Base-by-base conservation (phyloP, 2,797 vertebrate species). In the Ambastaia sidthimunki region DNA sequence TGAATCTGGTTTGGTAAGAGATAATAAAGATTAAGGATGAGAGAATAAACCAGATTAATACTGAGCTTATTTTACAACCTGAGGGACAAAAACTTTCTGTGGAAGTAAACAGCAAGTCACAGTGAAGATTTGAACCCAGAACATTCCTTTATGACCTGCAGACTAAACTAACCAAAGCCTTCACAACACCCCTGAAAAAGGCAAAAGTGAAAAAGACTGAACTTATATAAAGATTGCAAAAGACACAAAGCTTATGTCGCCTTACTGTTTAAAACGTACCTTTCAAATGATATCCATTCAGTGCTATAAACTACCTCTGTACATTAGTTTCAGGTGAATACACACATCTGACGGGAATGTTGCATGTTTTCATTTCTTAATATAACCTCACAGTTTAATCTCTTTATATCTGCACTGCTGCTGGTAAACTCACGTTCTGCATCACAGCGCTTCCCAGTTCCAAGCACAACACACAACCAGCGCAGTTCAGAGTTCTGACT, bases 241-340 rank as follows among this genome's bases (percentile, higher is more conserved):
- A 18, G 15, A 60, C 25, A 16, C 4, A n/a, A 47, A 62, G 55
- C 37, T 73, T 50, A 73, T 47, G 23, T 28, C 57, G 54, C 54
- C 21, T 47, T 73, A 47, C 71, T 73, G 21, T 41, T 60, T 37
- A 7, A 60, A 71, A 47, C 55, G 1, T 31, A 2, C 31, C 4
- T 37, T 37, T 13, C 7, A 50, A 16, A 9, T 50, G 13, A 47
- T 73, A 60, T 60, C 44, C 55, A 73, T 73, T 28, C 37, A 73
- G 47, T 28, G 50, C 75, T 23, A 71, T 57, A 9, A 41, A 69
- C 76, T 73, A 34, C 47, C 78, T 75, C 41, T 50, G 55, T 66
- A 37, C 41, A 28, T 50, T 50, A 15, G 48, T 50, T 50, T 13
- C 48, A 50, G 48, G 7, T 50, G 48, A 50, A 50, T 50, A 50